Percentiles rank a stretch among this genome's conserved stretches.
Evolutionary conservation across 1,140 invertebrate species (phyloP).

Genomic region (Solenopsis invicta): DNA sequence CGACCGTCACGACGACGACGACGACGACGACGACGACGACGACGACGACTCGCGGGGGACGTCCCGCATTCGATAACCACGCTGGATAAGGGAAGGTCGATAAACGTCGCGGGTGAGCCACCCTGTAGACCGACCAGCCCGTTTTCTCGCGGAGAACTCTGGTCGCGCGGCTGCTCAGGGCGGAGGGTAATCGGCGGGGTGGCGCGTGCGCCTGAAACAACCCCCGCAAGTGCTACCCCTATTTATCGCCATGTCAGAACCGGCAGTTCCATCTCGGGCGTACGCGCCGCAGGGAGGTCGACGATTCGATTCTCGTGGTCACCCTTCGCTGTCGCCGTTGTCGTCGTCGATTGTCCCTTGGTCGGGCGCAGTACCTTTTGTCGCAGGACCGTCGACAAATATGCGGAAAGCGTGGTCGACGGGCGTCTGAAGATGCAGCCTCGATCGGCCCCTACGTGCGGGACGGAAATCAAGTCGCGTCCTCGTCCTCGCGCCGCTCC

Average conservation of each 20-base stretch:
- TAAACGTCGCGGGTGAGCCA: conserved; percentile 47
- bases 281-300: not conserved
- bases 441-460: conserved; percentile 33
- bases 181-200: conserved; percentile 14
- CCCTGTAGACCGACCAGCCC: conserved; percentile 44
- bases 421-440: conserved; percentile 57
- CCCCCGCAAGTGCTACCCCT: conserved; percentile 13
- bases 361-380: not conserved
- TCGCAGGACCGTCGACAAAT: conserved; percentile 38
- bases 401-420: conserved; percentile 50
- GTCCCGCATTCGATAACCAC: conserved; percentile 39
- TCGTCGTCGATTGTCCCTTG: not conserved
- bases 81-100: conserved; percentile 57
- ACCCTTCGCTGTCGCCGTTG: conserved; percentile 20
- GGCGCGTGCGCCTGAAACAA: conserved; percentile 38
- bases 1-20: not conserved
- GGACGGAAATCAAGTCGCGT: conserved; percentile 48
- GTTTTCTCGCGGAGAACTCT: not conserved
- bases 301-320: conserved; percentile 16
- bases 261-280: conserved; percentile 55
- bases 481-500: conserved; percentile 40
- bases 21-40: no score
- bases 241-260: conserved; percentile 52
- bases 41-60: no score
- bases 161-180: conserved; percentile 17